A percentile compares a stretch with the other conserved stretches of the same genome.
Evolutionary conservation across 2,797 vertebrate genomes (phyloP).

Genomic region (Leuciscus waleckii): DNA sequence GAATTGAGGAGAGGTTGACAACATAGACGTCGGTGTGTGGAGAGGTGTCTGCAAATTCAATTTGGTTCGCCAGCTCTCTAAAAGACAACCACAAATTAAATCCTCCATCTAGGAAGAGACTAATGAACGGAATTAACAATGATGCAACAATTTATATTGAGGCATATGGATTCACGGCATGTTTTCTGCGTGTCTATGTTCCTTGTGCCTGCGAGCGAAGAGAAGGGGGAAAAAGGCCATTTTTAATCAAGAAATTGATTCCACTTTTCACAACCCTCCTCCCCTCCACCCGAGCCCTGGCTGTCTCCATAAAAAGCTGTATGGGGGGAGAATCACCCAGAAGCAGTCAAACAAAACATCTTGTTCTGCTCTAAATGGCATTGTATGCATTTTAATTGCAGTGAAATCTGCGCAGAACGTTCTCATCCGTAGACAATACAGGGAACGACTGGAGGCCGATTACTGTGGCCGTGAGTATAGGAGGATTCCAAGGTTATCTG

Average conservation of each 20-base stretch:
- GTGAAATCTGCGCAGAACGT: conserved; percentile 83
- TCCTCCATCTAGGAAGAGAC: conserved; percentile 77
- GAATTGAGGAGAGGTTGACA: conserved; percentile 70
- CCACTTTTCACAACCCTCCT: conserved; percentile 72
- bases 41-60: conserved; percentile 77
- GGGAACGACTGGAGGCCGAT: conserved; percentile 70
- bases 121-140: conserved; percentile 86
- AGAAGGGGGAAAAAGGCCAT: conserved; percentile 71
- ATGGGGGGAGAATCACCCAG: conserved; percentile 79
- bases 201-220: conserved; percentile 66
- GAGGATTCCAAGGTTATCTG: conserved; percentile 84
- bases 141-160: conserved; percentile 81
- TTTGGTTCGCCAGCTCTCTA: conserved; percentile 72
- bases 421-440: conserved; percentile 63
- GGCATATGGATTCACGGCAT: conserved; percentile 82
- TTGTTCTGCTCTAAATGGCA: conserved; percentile 86
- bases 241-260: conserved; percentile 89
- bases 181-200: conserved; percentile 72
- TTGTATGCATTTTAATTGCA: conserved; percentile 87
- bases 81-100: conserved; percentile 85
- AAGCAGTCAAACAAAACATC: conserved; percentile 84
- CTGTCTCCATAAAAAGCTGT: conserved; percentile 75
- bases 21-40: conserved; percentile 61
- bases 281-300: conserved; percentile 62
- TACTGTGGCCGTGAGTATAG: conserved; percentile 72